These are phyloP conservation scores for Melanostoma scalare DNA, from an alignment of 2,888 invertebrate genomes.

Conservation along the genomic window DNA sequence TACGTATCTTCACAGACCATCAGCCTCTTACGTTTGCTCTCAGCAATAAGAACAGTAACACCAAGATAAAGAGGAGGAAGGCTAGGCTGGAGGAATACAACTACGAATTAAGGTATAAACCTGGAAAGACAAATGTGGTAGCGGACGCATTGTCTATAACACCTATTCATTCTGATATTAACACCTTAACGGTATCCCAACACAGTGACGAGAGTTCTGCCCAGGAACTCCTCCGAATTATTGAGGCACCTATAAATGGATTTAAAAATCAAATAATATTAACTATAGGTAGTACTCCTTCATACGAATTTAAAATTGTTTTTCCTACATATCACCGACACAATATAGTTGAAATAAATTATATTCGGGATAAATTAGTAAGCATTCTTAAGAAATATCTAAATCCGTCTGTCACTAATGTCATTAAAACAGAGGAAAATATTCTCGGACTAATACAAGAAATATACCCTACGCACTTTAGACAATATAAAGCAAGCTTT, in stretches of 20 bases:
- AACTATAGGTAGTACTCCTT: slow-evolving; percentile 11
- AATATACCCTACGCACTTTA: too few species aligned
- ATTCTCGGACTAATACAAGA: too few species aligned
- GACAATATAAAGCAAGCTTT: too few species aligned
- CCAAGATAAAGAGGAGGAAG: slow-evolving; percentile 64
- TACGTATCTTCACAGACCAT: too few species aligned
- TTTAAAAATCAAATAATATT: slow-evolving; percentile 19
- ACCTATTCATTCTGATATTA: slow-evolving; percentile 21
- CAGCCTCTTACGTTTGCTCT: too few species aligned
- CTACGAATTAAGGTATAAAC: slow-evolving; percentile 62
- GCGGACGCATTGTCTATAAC: slow-evolving; percentile 59
- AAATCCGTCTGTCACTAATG: too few species aligned
- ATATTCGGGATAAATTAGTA: too few species aligned
- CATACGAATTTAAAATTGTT: slow-evolving; percentile 42
- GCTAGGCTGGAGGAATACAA: slow-evolving; percentile 60
- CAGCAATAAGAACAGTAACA: slow-evolving; percentile 56
- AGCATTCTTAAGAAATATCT: too few species aligned
- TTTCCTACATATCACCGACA: slow-evolving; percentile 38
- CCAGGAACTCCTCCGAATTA: slow-evolving; percentile 5
- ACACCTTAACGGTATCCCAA: slow-evolving; percentile 35
- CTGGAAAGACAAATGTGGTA: slow-evolving; percentile 47
- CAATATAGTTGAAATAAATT: slow-evolving; percentile 32
- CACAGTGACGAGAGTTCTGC: slow-evolving; percentile 17
- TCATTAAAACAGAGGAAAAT: too few species aligned
- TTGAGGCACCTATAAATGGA: slow-evolving; percentile 1